Percentiles rank a stretch among this genome's conserved stretches.
phyloP scores from a whole-genome alignment of 2,888 invertebrate genomes.

The Homarus gammarus region DNA sequence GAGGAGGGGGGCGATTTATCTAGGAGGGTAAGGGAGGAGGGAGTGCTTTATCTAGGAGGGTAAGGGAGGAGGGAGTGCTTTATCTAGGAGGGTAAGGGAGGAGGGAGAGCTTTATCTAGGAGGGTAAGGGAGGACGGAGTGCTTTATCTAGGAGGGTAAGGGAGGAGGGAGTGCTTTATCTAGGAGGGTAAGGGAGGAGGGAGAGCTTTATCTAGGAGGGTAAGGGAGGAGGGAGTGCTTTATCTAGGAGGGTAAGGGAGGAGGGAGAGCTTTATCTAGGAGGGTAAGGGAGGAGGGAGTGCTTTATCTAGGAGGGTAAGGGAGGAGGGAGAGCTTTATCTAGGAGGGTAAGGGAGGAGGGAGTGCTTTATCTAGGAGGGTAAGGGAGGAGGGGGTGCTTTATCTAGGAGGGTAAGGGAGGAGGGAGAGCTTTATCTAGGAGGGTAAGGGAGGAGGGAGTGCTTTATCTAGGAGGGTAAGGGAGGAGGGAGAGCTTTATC shows the following conservation, averaged over 20 bases:
- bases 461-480: neutral
- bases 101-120: neutral
- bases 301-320: neutral
- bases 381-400: neutral
- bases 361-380: neutral
- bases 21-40: neutral
- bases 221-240: neutral
- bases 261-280: too few relatives aligned
- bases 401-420: neutral
- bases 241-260: too few relatives aligned
- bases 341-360: neutral
- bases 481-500: neutral
- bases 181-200: neutral
- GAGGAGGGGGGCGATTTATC: neutral
- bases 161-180: neutral
- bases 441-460: neutral
- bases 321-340: neutral
- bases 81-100: neutral
- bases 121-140: neutral
- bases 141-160: neutral
- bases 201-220: neutral
- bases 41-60: neutral
- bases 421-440: neutral
- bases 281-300: too few relatives aligned
- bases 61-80: neutral